These are phyloP conservation scores for Eupithecia abbreviata DNA, from an alignment of 2,888 invertebrate species.

Conservation along the genomic window DNA sequence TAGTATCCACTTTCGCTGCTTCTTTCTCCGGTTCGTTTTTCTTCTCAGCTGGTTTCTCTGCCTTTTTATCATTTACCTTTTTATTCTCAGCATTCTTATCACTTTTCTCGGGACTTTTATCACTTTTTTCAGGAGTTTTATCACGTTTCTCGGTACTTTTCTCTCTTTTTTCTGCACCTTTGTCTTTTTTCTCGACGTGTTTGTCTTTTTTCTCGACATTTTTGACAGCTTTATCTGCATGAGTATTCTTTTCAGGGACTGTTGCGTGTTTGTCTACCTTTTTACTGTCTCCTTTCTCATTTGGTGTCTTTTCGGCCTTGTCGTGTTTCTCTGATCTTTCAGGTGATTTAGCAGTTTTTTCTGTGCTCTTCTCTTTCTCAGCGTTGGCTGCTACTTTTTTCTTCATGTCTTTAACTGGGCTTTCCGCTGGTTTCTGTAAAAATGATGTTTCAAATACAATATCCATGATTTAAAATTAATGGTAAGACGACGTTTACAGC, in stretches of 20 bases:
- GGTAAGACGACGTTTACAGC: neutral
- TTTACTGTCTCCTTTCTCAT: conserved; percentile 45
- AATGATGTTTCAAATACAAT: neutral
- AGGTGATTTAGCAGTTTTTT: conserved; percentile 47
- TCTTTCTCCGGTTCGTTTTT: conserved; percentile 47
- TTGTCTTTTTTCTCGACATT: conserved; percentile 59
- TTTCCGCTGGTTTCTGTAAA: conserved; percentile 56
- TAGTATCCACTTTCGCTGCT: conserved; percentile 53
- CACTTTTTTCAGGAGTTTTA: conserved; percentile 48
- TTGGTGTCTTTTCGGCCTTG: conserved; percentile 46
- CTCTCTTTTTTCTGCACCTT: conserved; percentile 61
- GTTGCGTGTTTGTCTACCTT: conserved; percentile 44
- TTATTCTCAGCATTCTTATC: conserved; percentile 41
- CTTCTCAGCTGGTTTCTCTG: conserved; percentile 39
- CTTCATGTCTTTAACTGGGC: conserved; percentile 77
- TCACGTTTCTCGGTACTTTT: conserved; percentile 48
- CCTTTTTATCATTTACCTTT: conserved; percentile 38
- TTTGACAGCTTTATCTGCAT: conserved; percentile 28
- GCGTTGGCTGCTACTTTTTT: conserved; percentile 77
- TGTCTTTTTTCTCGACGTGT: conserved; percentile 49
- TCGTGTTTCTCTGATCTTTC: conserved; percentile 44
- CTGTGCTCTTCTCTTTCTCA: conserved; percentile 70
- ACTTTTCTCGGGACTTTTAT: conserved; percentile 43
- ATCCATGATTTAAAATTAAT: neutral
- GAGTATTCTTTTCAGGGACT: conserved; percentile 56